Conservation (phyloP, 2,113 vertebrate genomes). For the Chinchilla lanigera region DNA sequence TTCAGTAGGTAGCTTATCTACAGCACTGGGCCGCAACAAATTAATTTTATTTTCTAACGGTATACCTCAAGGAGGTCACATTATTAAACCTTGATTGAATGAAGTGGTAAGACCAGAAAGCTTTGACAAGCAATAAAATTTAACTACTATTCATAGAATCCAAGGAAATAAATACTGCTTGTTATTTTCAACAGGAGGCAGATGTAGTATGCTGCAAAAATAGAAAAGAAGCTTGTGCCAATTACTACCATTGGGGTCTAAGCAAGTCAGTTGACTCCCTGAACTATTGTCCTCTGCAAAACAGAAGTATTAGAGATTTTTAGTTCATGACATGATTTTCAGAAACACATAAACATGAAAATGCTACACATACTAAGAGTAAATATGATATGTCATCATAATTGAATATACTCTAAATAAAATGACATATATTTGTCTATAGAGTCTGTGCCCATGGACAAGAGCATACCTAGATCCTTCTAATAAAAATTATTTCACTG, state of each 20-base stretch:
- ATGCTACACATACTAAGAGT: neutral
- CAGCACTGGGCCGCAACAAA: conserved; percentile 38
- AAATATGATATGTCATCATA: neutral
- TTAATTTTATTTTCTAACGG: conserved; percentile 68
- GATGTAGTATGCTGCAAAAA: neutral
- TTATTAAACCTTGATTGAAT: conserved; percentile 61
- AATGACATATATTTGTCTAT: neutral
- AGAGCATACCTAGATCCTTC: neutral
- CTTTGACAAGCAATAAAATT: conserved; percentile 60
- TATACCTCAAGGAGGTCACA: conserved; percentile 23
- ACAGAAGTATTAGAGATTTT: neutral
- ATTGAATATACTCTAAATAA: conserved; percentile 10
- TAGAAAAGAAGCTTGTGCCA: neutral
- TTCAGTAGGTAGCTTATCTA: conserved; percentile 39
- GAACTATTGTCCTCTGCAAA: neutral
- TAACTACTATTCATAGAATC: conserved; percentile 1
- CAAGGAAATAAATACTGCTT: conserved; percentile 31
- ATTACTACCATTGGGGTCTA: neutral
- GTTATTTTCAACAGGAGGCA: neutral
- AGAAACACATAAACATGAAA: neutral
- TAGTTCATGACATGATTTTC: neutral
- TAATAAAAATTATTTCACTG: neutral
- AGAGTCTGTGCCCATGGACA: neutral
- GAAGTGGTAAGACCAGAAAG: neutral
- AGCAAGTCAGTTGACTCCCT: neutral